Conservation (phyloP, 2,888 invertebrate genomes). For the Uropetala carovei region DNA sequence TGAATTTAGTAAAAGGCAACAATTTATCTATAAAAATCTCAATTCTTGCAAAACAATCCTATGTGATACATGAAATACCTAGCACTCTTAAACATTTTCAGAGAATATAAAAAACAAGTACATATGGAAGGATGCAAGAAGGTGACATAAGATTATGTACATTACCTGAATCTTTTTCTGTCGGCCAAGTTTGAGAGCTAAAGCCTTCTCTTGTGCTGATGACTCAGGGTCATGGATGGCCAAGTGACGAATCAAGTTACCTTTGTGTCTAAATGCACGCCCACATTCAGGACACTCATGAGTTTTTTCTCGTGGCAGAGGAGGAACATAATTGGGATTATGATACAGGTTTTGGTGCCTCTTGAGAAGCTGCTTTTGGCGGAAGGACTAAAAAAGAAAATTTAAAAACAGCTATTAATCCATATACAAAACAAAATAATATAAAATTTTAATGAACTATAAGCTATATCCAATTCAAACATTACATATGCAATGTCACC, state of each 20-base stretch:
- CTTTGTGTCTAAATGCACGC: slow-evolving; percentile 85
- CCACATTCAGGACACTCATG: slow-evolving; percentile 89
- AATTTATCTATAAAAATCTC: too few species aligned
- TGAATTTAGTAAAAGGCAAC: too few species aligned
- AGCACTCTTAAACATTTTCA: too few species aligned
- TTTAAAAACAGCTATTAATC: too few species aligned
- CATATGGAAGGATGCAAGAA: background rate
- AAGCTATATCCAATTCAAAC: too few species aligned
- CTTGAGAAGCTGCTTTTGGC: slow-evolving; percentile 93
- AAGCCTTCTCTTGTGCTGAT: slow-evolving; percentile 83
- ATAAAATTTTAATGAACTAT: too few species aligned
- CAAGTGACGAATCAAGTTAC: slow-evolving; percentile 94
- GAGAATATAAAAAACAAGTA: too few species aligned
- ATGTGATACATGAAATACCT: too few species aligned
- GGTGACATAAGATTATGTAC: slow-evolving; percentile 70
- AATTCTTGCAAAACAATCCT: too few species aligned
- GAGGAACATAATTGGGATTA: slow-evolving; percentile 92
- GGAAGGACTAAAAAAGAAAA: slow-evolving; percentile 75
- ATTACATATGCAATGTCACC: too few species aligned
- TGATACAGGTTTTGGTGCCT: slow-evolving; percentile 96
- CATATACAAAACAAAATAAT: too few species aligned
- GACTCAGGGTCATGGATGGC: slow-evolving; percentile 93
- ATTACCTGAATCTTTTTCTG: slow-evolving; percentile 84
- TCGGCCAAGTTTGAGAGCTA: slow-evolving; percentile 87
- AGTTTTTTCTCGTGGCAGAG: slow-evolving; percentile 91